Evolutionary conservation across 2,888 invertebrate genomes (phyloP), one percentile per base, ranked within the genome.

Genomic region (Tetragnatha montana): DNA sequence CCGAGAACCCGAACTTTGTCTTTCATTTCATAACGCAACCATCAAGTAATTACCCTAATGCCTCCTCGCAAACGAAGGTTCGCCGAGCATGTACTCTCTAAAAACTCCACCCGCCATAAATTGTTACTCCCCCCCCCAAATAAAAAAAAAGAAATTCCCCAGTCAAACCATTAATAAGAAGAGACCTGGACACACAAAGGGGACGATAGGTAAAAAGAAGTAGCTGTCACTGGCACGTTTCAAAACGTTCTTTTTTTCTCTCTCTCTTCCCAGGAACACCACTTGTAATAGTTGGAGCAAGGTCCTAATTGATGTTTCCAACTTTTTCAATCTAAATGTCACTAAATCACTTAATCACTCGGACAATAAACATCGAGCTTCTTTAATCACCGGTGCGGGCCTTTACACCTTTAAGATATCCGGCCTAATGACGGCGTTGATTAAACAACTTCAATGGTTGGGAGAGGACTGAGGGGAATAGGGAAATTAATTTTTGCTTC

Each of bases 321-420:
- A 85, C 84, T 85, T 78, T 85, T 85, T 78, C 71, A 78, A 79
- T 78, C 51, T 79, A 71, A 85, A 79, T 70, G 71, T 78, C 79
- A 79, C 78, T 71, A 85, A 79, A 85, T 78, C 85, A 50, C 70
- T 71, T 85, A 85, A 85, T 85, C 85, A 85, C 78, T 68, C 8
- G 21, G 49, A 47, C 74, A 50, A 82, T 82, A 82, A 82, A 73
- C 82, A 82, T 73, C 60, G 22, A 82, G 73, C 82, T 82, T 74
- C 82, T 82, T 82, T 82, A 82, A 82, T 82, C 71, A 82, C 82
- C 73, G 21, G 60, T 74, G 73, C 35, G 0, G 21, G 22, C 21
- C 35, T 21, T 35, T 51, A 82, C 82, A 82, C 82, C 35, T 35
- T 74, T 14, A 51, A 22, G 74, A 82, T 17, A 73, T 82, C 82